Evolutionary conservation across 2,888 invertebrate species (phyloP).

Genomic region (Mechanitis messenoides): DNA sequence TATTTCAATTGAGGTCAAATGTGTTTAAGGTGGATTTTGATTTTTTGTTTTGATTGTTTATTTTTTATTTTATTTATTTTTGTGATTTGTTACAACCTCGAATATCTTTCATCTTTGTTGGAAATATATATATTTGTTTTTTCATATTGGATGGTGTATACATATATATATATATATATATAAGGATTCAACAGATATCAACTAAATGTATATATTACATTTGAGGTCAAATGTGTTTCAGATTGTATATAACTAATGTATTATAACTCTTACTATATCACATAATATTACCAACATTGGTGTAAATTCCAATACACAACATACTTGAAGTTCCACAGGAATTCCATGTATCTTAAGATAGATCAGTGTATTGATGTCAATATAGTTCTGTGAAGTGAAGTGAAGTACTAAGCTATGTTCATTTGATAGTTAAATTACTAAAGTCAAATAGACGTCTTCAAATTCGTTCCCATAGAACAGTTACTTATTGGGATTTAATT

Average conservation of each 20-base stretch:
- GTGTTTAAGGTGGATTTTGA: no score
- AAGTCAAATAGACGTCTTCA: neutral
- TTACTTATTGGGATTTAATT: neutral
- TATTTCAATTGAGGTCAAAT: no score
- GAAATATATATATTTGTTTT: neutral
- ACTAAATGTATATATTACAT: no score
- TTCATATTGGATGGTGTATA: no score
- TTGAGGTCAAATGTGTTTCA: no score
- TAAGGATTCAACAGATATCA: no score
- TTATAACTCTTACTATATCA: neutral
- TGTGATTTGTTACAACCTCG: slow-evolving; percentile 3
- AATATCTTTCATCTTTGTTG: neutral
- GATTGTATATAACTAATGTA: no score
- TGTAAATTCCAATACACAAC: slow-evolving; percentile 1
- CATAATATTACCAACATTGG: neutral
- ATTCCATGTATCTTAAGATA: slow-evolving; percentile 3
- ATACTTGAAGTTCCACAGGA: neutral
- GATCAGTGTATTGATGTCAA: neutral
- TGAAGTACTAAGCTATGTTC: neutral
- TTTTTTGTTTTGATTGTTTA: no score
- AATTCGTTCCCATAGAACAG: neutral
- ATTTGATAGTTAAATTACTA: slow-evolving; percentile 1
- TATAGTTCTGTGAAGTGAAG: no score
- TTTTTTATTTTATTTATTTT: neutral
- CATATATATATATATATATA: no score